Conservation (phyloP, 1,140 invertebrate genomes). For the Lasioglossum albipes region DNA sequence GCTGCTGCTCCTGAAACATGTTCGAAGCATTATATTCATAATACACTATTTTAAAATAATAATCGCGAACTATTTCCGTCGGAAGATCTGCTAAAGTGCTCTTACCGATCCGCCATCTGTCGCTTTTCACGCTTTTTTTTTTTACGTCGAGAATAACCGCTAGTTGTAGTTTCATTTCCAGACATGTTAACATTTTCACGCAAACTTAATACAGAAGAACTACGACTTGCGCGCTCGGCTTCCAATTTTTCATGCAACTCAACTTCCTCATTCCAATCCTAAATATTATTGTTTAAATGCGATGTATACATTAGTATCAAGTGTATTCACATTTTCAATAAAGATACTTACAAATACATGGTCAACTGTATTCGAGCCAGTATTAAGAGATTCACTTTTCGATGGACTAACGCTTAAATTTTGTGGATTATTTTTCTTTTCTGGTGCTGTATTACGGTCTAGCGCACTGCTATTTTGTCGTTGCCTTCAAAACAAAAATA, state of each 20-base stretch:
- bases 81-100: not conserved
- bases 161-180: conserved; percentile 59
- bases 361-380: conserved; percentile 62
- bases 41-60: not conserved
- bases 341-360: conserved; percentile 68
- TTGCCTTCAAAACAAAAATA: conserved; percentile 51
- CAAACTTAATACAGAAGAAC: conserved; percentile 81
- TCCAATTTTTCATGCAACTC: conserved; percentile 79
- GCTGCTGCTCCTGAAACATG: conserved; percentile 66
- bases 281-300: conserved; percentile 21
- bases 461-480: conserved; percentile 58
- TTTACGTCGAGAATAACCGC: conserved; percentile 58
- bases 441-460: conserved; percentile 57
- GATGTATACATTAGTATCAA: not conserved
- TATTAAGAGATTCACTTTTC: conserved; percentile 69
- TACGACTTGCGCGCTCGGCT: conserved; percentile 80
- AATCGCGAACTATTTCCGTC: not conserved
- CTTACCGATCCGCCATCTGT: conserved; percentile 70
- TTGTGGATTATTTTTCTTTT: conserved; percentile 63
- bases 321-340: not conserved
- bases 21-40: conserved; percentile 25
- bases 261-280: conserved; percentile 83
- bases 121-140: conserved; percentile 70
- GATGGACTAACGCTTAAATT: conserved; percentile 58
- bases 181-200: conserved; percentile 75